phyloP scores from a whole-genome alignment of 2,797 vertebrate species.

The Acestrorhynchus altus region DNA sequence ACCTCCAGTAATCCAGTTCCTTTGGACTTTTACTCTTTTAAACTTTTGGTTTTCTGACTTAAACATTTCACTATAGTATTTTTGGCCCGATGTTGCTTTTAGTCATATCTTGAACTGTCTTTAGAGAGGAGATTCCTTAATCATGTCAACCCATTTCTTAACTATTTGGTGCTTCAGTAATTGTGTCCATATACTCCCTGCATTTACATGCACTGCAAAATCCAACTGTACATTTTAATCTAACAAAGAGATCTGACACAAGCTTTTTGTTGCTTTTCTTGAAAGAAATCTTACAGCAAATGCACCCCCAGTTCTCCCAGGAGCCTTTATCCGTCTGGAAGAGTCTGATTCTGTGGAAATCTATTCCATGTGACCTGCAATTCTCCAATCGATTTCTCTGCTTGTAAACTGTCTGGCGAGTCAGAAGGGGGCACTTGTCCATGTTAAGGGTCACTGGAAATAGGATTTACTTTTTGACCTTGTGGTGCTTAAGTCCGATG shows the following conservation, averaged over 20 bases:
- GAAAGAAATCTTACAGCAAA: not conserved
- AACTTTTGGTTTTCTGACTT: too few species aligned
- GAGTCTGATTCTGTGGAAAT: constrained; percentile 20
- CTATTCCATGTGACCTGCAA: constrained; percentile 10
- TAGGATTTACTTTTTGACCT: constrained; percentile 51
- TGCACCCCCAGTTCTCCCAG: not conserved
- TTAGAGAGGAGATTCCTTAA: not conserved
- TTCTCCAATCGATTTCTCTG: constrained; percentile 64
- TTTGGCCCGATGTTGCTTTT: too few species aligned
- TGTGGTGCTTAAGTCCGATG: constrained; percentile 26
- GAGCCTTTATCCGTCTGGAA: not conserved
- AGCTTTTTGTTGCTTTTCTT: not conserved
- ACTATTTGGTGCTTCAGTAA: not conserved
- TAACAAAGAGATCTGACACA: not conserved
- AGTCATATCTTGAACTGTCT: too few species aligned
- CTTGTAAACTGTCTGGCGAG: constrained; percentile 30
- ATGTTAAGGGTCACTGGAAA: constrained; percentile 31
- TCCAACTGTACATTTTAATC: not conserved
- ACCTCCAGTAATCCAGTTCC: too few species aligned
- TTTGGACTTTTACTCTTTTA: too few species aligned
- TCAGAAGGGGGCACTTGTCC: constrained; percentile 60
- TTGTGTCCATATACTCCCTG: not conserved
- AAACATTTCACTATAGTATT: too few species aligned
- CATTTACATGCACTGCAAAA: not conserved
- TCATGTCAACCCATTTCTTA: not conserved